These are phyloP conservation scores for Lepidonotus clava DNA, from an alignment of 2,888 invertebrate genomes.

Conservation along the genomic window DNA sequence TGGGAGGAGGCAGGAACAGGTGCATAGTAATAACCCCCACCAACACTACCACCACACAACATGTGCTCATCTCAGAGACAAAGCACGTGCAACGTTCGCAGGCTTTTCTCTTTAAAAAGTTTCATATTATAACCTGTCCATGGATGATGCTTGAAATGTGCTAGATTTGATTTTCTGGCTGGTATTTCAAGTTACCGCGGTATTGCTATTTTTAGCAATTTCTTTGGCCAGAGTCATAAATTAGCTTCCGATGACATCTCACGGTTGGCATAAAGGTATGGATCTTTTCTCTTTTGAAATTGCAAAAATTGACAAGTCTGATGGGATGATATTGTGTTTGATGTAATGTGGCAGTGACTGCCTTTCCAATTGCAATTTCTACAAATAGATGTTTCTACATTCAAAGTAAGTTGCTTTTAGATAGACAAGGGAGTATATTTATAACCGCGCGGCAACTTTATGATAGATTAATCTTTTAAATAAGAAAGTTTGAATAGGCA, in stretches of 20 bases:
- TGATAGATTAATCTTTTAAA: too few relatives aligned
- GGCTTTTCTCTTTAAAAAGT: not conserved
- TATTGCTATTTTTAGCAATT: not conserved
- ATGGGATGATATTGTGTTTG: not conserved
- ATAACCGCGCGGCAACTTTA: too few relatives aligned
- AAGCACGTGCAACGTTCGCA: not conserved
- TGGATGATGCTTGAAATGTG: not conserved
- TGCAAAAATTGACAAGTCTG: not conserved
- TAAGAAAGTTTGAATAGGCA: too few relatives aligned
- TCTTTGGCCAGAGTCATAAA: not conserved
- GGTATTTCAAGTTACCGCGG: not conserved
- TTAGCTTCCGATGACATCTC: not conserved
- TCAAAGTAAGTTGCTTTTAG: too few relatives aligned
- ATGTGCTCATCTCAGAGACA: not conserved
- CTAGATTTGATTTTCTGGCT: not conserved
- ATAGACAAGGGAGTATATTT: too few relatives aligned
- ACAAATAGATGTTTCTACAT: not conserved
- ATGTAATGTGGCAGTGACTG: not conserved
- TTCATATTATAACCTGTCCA: not conserved
- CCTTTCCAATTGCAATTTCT: not conserved
- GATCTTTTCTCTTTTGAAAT: not conserved
- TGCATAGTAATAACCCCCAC: not conserved
- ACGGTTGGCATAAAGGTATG: not conserved
- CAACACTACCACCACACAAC: not conserved
- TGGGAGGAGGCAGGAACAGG: not conserved